phyloP scores from a whole-genome alignment of 2,888 invertebrate species.

The Caenorhabditis becei region DNA sequence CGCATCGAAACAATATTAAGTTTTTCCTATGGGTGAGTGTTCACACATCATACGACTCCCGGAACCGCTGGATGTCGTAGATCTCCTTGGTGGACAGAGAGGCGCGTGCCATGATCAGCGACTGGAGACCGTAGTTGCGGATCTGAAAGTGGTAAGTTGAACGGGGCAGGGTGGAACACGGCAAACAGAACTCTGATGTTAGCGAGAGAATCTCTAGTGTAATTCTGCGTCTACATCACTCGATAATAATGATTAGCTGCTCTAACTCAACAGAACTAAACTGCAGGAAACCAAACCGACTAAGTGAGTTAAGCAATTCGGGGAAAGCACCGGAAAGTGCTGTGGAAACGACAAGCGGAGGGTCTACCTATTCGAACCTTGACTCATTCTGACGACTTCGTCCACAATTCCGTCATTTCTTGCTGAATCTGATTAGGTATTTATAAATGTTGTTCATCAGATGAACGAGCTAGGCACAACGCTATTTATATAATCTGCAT shows the following conservation, averaged over 20 bases:
- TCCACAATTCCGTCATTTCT: conserved; percentile 61
- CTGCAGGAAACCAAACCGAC: conserved; percentile 23
- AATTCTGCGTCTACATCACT: conserved; percentile 34
- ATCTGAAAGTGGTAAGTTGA: conserved; percentile 49
- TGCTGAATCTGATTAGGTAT: conserved; percentile 40
- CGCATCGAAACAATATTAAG: conserved; percentile 32
- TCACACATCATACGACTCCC: conserved; percentile 53
- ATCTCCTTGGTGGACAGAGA: conserved; percentile 65
- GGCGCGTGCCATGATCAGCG: conserved; percentile 72
- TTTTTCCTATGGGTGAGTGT: conserved; percentile 13
- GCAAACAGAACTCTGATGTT: conserved; percentile 25
- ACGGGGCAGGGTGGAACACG: neutral
- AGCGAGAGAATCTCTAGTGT: conserved; percentile 11
- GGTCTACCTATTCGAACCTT: conserved; percentile 23
- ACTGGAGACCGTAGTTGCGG: conserved; percentile 67
- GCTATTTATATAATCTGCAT: neutral
- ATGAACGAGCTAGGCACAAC: neutral
- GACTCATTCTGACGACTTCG: conserved; percentile 41
- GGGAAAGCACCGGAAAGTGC: conserved; percentile 15
- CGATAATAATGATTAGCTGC: conserved; percentile 20
- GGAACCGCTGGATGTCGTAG: conserved; percentile 59
- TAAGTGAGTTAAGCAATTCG: conserved; percentile 31
- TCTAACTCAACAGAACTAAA: conserved; percentile 13
- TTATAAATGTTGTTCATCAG: neutral
- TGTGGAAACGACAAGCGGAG: conserved; percentile 34